Evolutionary conservation across 2,888 invertebrate genomes (phyloP).

Genomic region (Bursaphelenchus okinawaensis): DNA sequence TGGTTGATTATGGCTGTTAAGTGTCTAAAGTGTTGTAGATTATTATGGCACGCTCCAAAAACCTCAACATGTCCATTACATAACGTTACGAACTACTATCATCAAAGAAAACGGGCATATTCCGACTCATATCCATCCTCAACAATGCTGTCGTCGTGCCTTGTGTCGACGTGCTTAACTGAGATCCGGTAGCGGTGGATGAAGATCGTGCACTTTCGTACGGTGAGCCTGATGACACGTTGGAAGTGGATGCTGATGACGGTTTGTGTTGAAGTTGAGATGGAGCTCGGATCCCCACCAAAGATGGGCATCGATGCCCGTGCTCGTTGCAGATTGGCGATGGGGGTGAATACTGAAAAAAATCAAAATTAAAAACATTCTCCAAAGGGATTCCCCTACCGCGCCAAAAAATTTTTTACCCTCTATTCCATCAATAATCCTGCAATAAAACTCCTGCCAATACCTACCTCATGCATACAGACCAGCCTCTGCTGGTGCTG

Average conservation of each 20-base stretch:
- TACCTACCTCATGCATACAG: not conserved
- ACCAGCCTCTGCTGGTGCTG: not conserved
- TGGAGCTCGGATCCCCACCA: constrained; percentile 1
- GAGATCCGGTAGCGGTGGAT: not conserved
- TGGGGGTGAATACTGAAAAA: not conserved
- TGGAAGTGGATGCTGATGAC: not conserved
- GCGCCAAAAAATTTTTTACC: not conserved
- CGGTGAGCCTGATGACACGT: not conserved
- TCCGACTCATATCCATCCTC: constrained; percentile 25
- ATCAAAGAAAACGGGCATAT: constrained; percentile 24
- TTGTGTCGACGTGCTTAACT: not conserved
- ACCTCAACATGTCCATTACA: too few species aligned
- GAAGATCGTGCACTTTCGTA: constrained; percentile 10
- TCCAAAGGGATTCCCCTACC: too few species aligned
- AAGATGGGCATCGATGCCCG: not conserved
- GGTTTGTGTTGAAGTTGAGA: constrained; percentile 7
- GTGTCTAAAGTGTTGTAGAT: too few species aligned
- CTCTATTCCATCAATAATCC: not conserved
- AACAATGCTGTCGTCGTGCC: constrained; percentile 17
- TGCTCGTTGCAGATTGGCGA: constrained; percentile 9
- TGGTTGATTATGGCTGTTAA: not conserved
- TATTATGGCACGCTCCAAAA: too few species aligned
- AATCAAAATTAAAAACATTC: too few species aligned
- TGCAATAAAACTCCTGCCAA: not conserved
- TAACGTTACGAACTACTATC: not conserved